A percentile compares a stretch with the other conserved stretches of the same genome.
Conservation (phyloP, 2,888 invertebrate genomes). For the Tenthredo livida region DNA sequence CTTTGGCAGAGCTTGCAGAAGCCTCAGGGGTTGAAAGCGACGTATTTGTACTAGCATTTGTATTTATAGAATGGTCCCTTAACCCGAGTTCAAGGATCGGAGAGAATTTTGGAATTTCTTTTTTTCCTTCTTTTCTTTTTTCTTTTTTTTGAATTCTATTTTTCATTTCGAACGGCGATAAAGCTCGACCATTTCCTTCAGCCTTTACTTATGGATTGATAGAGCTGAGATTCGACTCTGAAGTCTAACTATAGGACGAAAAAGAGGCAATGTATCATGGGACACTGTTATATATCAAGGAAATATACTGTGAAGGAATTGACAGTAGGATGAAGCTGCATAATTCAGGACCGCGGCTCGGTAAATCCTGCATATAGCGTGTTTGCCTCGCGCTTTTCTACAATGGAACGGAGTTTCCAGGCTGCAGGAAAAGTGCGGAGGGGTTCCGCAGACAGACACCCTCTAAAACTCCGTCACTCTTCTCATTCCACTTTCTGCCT, state of each 20-base stretch:
- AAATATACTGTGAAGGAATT: slow-evolving; percentile 25
- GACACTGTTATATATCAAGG: not conserved
- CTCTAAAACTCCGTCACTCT: slow-evolving; percentile 18
- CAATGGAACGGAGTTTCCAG: not conserved
- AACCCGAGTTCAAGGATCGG: not conserved
- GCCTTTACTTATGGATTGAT: not conserved
- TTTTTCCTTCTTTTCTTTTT: too few relatives aligned
- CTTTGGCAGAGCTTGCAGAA: not conserved
- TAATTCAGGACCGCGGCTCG: slow-evolving; percentile 20
- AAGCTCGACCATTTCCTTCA: too few relatives aligned
- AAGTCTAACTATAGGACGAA: not conserved
- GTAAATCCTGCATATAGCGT: slow-evolving; percentile 30
- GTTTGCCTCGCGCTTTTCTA: slow-evolving; percentile 16
- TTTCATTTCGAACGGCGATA: not conserved
- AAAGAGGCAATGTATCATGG: not conserved
- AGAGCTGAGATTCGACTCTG: not conserved
- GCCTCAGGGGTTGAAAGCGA: not conserved
- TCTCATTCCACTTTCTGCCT: not conserved
- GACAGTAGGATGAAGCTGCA: slow-evolving; percentile 30
- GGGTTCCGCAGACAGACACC: not conserved
- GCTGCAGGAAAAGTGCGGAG: not conserved
- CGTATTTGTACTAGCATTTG: not conserved
- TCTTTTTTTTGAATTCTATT: too few relatives aligned
- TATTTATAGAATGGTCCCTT: not conserved
- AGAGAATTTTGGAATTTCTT: not conserved